Evolutionary conservation across 2,888 invertebrate genomes (phyloP), one percentile per base, ranked within the genome.

Genomic region (Rhynchonema sp.): DNA sequence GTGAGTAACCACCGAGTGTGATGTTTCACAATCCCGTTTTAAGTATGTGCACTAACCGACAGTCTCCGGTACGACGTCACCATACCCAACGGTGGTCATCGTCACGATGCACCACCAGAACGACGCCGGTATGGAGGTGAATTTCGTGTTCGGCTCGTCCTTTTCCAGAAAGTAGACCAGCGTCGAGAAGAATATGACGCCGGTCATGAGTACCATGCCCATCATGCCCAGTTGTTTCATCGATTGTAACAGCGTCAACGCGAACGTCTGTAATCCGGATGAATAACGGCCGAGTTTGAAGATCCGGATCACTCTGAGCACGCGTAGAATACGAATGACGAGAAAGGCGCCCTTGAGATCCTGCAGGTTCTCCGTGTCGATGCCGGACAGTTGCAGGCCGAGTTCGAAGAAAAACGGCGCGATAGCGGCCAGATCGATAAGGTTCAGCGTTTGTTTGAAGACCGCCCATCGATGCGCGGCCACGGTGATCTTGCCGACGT

Each of bases 191-290:
- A 69, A 68, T 30, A 69, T 68, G 55, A 69, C 67, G 3, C 69
- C 69, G 13, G 69, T 69, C 59, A 66, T 60, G 27, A 69, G 67
- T 13, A 69, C 69, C 67, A 69, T 68, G 2, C 67, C 67, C 68
- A 69, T 68, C 69, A 69, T 69, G 46, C 67, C 67, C 27, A 69
- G 60, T 61, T 68, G 67, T n/a, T n/a, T n/a, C n/a, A n/a, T n/a
- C n/a, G n/a, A n/a, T n/a, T n/a, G n/a, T n/a, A n/a, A n/a, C n/a
- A n/a, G n/a, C n/a, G n/a, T n/a, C n/a, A n/a, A n/a, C n/a, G n/a
- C n/a, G n/a, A n/a, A n/a, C n/a, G n/a, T n/a, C n/a, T n/a, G 46
- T 22, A 46, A 22, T 46, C 46, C 46, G 22, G 46, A 17, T 13
- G 17, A 17, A n/a, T 52, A 52, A 23, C 52, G n/a, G 6, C 52